Evolutionary conservation across 1,140 invertebrate species (phyloP), one percentile per base, ranked within the genome.

Genomic region (Polyergus mexicanus): DNA sequence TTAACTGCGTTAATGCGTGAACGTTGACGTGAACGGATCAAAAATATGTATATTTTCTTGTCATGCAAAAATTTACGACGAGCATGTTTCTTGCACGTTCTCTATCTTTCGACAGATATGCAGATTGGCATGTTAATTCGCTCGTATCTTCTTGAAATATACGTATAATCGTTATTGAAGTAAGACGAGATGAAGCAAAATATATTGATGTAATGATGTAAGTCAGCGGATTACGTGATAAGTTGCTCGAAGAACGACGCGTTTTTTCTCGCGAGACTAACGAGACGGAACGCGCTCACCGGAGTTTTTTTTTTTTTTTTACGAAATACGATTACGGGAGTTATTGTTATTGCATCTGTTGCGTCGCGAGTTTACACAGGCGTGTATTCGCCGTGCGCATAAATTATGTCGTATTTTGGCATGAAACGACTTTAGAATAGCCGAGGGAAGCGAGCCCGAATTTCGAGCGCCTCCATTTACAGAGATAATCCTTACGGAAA

Each of bases 281-380:
- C 28, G 62, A 54, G 47, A 76, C 56, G 38, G 16, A 54, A 65
- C 32, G 13, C 22, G 44, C 22, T 66, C 8, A 13, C 44, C 28
- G 11, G 66, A 77, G 62, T 16, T 47, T 13, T 47, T 47, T 47
- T 47, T 51, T 51, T 51, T 16, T 16, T 78, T 25, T 16, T 28
- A n/a, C 32, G 16, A 78, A 47, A 62, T 44, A 76, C 4, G 22
- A 77, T n/a, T 13, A n/a, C n/a, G 75, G 13, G 28, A 3, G 13
- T 60, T 51, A 35, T 8, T 44, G 19, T 76, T 75, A n/a, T 56
- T 41, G 56, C 35, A 62, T 10, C 35, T 60, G 72, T 44, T 51
- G 38, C 19, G 35, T 63, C 25, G 76, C 62, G 44, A 66, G 13
- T 66, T 78, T 66, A 78, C n/a, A 78, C 62, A 77, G 58, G 38